Conservation (phyloP, 2,797 vertebrate species). For the Cyclopterus lumpus region DNA sequence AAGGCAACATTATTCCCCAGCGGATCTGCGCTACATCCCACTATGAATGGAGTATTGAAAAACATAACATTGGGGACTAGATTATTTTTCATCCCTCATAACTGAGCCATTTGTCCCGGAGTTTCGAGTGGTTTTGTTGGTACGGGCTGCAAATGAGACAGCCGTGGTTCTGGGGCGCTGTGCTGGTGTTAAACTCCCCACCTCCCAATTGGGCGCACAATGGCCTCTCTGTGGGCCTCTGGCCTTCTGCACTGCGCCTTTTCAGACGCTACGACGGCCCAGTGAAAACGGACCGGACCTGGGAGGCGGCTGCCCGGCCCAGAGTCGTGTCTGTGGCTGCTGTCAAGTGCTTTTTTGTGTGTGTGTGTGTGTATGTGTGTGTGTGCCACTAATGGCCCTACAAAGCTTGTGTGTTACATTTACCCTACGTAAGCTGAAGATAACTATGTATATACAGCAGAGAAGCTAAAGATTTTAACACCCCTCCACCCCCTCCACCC, state of each 20-base stretch:
- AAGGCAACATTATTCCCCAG: constrained; percentile 94
- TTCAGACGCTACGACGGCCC: constrained; percentile 11
- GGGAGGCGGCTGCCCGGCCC: background rate
- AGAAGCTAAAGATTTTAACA: constrained; percentile 34
- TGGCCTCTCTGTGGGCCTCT: constrained; percentile 50
- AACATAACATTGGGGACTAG: constrained; percentile 85
- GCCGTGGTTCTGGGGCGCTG: constrained; percentile 42
- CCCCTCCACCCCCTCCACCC: constrained; percentile 23
- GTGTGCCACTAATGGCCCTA: background rate
- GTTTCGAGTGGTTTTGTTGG: constrained; percentile 75
- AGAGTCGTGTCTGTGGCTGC: background rate
- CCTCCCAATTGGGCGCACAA: constrained; percentile 70
- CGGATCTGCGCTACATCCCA: constrained; percentile 84
- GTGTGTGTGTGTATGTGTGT: too few species aligned
- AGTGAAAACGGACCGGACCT: constrained; percentile 6
- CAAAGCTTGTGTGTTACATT: constrained; percentile 5
- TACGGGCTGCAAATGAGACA: constrained; percentile 66
- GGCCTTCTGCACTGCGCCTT: constrained; percentile 33
- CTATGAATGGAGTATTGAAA: constrained; percentile 98
- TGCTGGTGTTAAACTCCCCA: constrained; percentile 72
- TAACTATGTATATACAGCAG: constrained; percentile 14
- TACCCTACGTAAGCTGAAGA: constrained; percentile 1
- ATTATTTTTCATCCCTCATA: constrained; percentile 92
- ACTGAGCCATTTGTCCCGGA: constrained; percentile 81
- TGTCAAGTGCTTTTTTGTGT: background rate